Conservation (phyloP, 2,797 vertebrate genomes). For the Onychomys leucogaster region DNA sequence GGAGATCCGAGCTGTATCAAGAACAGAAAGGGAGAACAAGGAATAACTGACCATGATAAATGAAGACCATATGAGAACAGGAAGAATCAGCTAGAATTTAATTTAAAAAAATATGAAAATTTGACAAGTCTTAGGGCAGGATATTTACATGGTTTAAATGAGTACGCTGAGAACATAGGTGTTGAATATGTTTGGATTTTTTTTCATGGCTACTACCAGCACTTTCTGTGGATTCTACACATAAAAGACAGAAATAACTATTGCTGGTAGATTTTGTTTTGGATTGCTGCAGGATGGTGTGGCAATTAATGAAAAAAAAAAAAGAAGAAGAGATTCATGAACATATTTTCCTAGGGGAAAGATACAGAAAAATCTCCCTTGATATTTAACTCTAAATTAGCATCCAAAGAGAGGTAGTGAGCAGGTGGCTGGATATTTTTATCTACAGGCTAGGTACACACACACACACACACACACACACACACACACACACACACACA, state of each 20-base stretch:
- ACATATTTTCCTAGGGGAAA: conserved; percentile 37
- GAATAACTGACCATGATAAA: too few relatives aligned
- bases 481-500: too few relatives aligned
- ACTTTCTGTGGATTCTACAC: neutral
- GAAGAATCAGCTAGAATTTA: neutral
- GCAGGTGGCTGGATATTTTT: conserved; percentile 75
- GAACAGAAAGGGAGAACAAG: too few relatives aligned
- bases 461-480: neutral
- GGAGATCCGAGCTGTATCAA: too few relatives aligned
- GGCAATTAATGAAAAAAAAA: neutral
- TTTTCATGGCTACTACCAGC: neutral
- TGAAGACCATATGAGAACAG: too few relatives aligned
- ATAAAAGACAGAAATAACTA: neutral
- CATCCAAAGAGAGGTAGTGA: conserved; percentile 64
- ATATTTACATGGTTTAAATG: neutral
- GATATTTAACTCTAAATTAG: conserved; percentile 76
- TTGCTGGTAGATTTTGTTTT: neutral
- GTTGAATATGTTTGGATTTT: neutral
- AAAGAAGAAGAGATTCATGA: neutral
- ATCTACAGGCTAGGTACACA: neutral
- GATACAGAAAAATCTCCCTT: conserved; percentile 54
- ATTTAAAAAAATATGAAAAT: neutral
- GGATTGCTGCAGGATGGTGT: neutral
- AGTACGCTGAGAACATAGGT: neutral
- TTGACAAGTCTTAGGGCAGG: neutral